A percentile compares a stretch with the other conserved stretches of the same genome.
These are phyloP conservation scores for Platyrinchus mystaceus DNA, from an alignment of 2,797 vertebrate genomes.

Conservation along the genomic window DNA sequence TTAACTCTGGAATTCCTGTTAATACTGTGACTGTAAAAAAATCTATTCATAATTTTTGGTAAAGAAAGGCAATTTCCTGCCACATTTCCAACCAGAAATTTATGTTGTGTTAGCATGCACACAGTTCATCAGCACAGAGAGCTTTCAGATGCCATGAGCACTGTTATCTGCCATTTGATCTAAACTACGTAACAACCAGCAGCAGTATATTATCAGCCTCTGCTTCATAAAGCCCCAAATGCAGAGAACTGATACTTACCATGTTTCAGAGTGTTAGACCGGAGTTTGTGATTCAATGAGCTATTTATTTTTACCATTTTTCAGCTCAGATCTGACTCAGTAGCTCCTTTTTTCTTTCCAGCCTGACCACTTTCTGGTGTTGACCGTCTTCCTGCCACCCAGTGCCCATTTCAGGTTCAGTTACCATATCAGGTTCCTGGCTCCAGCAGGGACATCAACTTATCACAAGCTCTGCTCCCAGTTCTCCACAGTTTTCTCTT, in stretches of 20 bases:
- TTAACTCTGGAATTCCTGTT: background rate
- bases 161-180: background rate
- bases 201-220: background rate
- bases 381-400: fast-evolving
- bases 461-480: background rate
- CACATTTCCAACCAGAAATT: background rate
- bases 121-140: background rate
- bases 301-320: background rate
- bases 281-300: background rate
- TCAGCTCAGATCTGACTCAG: background rate
- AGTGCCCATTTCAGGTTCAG: background rate
- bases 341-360: background rate
- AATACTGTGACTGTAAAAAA: background rate
- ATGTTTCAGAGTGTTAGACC: background rate
- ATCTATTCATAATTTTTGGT: background rate
- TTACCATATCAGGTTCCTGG: background rate
- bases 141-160: background rate
- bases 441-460: background rate
- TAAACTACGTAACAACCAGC: background rate
- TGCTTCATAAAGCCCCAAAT: fast-evolving
- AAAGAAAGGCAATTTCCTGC: background rate
- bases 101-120: background rate
- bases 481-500: background rate
- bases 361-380: background rate
- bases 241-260: background rate